A percentile compares a stretch with the other conserved stretches of the same genome.
These are phyloP conservation scores for Tetraneura akinire DNA, from an alignment of 1,140 invertebrate genomes.

Conservation along the genomic window DNA sequence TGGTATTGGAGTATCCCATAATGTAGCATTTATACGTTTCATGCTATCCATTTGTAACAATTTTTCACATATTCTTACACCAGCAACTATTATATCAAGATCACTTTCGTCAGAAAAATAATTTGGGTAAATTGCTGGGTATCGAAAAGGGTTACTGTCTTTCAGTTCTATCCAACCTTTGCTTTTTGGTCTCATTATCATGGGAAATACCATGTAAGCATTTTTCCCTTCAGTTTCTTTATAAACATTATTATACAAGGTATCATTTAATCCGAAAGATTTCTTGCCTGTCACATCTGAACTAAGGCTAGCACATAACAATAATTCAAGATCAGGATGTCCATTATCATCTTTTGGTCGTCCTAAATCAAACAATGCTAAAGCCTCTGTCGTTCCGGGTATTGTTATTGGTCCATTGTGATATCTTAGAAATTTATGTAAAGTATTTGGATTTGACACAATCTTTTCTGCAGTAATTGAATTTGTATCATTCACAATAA, in stretches of 20 bases:
- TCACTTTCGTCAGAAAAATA: slow-evolving; percentile 70
- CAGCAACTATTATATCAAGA: slow-evolving; percentile 66
- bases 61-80: slow-evolving; percentile 65
- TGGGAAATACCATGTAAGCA: slow-evolving; percentile 68
- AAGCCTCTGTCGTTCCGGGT: slow-evolving; percentile 78
- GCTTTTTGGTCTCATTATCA: slow-evolving; percentile 74
- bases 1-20: slow-evolving; percentile 67
- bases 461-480: slow-evolving; percentile 54
- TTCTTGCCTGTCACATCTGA: slow-evolving; percentile 61
- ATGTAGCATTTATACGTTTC: slow-evolving; percentile 63
- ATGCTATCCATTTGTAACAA: slow-evolving; percentile 66
- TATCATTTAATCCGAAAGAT: slow-evolving; percentile 65
- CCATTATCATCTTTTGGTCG: slow-evolving; percentile 65
- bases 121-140: slow-evolving; percentile 81
- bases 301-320: slow-evolving; percentile 66
- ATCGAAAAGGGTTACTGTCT: slow-evolving; percentile 70
- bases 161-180: slow-evolving; percentile 70
- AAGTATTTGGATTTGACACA: slow-evolving; percentile 55
- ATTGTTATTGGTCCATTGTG: slow-evolving; percentile 72
- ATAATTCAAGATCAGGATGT: slow-evolving; percentile 75
- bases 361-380: slow-evolving; percentile 74
- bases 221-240: slow-evolving; percentile 62
- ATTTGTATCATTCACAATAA: slow-evolving; percentile 64
- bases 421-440: slow-evolving; percentile 61
- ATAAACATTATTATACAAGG: slow-evolving; percentile 63